Evolutionary conservation across 1,140 invertebrate genomes (phyloP).

Genomic region (Planococcus citri): DNA sequence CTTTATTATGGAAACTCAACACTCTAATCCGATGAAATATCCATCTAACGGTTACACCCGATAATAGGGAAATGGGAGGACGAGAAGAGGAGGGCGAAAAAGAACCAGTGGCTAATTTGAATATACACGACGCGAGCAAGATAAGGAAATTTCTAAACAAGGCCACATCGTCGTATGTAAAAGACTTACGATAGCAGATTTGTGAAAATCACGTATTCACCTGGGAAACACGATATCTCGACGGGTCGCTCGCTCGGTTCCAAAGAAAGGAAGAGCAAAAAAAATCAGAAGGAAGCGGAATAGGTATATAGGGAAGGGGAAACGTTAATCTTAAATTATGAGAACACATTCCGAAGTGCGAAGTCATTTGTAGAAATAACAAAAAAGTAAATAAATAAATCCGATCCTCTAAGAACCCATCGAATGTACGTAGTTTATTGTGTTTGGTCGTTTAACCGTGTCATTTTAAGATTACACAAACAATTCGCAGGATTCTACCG

Average conservation of each 20-base stretch:
- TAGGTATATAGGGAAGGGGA: neutral
- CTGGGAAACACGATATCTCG: neutral
- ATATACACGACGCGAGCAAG: too few relatives aligned
- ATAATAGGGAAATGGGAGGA: too few relatives aligned
- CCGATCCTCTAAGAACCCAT: neutral
- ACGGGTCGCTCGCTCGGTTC: neutral
- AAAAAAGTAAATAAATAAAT: slow-evolving; percentile 9
- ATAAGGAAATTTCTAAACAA: too few relatives aligned
- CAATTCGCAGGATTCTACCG: neutral
- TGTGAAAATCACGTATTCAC: neutral
- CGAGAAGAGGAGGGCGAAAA: too few relatives aligned
- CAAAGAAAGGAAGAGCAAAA: neutral
- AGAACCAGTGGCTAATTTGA: too few relatives aligned
- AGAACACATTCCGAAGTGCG: neutral
- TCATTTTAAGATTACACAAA: slow-evolving; percentile 1
- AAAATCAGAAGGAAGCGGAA: too few relatives aligned
- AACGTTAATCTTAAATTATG: neutral
- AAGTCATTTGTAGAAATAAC: neutral
- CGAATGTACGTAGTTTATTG: neutral
- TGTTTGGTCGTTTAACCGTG: slow-evolving; percentile 2
- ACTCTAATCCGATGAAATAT: neutral
- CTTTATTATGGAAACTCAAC: too few relatives aligned
- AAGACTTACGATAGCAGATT: neutral
- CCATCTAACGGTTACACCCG: neutral
- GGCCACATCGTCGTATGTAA: too few relatives aligned